These are phyloP conservation scores for Morone chrysops DNA, from an alignment of 2,113 vertebrate genomes.

Conservation along the genomic window DNA sequence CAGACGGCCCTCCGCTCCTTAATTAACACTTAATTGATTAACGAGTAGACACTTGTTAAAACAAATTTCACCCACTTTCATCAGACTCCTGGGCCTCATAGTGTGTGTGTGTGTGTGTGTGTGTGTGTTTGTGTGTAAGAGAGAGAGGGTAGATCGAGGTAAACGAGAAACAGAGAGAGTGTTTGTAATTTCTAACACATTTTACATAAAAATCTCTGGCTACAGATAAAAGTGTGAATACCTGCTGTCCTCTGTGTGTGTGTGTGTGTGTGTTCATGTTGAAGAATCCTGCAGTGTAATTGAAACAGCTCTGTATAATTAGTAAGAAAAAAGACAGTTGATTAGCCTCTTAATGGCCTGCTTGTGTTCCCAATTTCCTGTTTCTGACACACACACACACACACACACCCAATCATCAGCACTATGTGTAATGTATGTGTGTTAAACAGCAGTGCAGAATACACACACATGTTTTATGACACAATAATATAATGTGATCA, in stretches of 20 bases:
- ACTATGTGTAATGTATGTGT: slow-evolving; percentile 30
- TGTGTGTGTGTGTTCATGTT: slow-evolving; percentile 23
- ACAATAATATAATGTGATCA: not conserved
- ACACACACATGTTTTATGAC: too few species aligned
- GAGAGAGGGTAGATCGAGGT: not conserved
- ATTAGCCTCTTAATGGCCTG: slow-evolving; percentile 67
- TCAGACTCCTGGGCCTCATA: slow-evolving; percentile 52
- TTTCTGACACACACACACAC: slow-evolving; percentile 24
- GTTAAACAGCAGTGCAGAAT: slow-evolving; percentile 6
- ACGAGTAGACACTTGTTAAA: slow-evolving; percentile 65
- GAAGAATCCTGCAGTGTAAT: slow-evolving; percentile 54
- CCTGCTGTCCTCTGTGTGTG: slow-evolving; percentile 8
- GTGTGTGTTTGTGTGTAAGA: not conserved
- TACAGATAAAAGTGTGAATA: slow-evolving; percentile 15
- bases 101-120: not conserved
- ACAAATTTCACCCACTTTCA: slow-evolving; percentile 70
- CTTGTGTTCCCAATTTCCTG: slow-evolving; percentile 46
- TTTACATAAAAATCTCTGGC: slow-evolving; percentile 26
- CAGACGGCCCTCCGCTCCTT: slow-evolving; percentile 60
- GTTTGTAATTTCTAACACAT: slow-evolving; percentile 7
- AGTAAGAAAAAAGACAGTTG: slow-evolving; percentile 65
- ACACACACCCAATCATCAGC: slow-evolving; percentile 34
- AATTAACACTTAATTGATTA: slow-evolving; percentile 81
- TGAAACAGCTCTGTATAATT: slow-evolving; percentile 70
- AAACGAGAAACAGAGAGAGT: not conserved